Evolutionary conservation across 2,888 invertebrate genomes (phyloP).

Genomic region (Microctonus hyperodae): DNA sequence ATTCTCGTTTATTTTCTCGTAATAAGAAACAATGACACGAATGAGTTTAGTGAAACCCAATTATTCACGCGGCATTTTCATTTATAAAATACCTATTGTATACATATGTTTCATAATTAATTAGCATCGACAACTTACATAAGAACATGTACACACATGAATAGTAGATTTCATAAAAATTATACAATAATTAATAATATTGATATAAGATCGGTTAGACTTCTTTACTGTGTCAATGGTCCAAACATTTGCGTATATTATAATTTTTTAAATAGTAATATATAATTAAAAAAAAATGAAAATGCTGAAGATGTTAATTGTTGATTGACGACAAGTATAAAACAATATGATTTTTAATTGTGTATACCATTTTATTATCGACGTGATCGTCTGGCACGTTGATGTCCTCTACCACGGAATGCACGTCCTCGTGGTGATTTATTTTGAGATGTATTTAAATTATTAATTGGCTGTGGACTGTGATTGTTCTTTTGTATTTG

Average conservation of each 20-base stretch:
- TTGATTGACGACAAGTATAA: not conserved
- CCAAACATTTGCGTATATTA: not conserved
- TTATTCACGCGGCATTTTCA: not conserved
- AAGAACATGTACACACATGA: not conserved
- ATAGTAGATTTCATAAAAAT: not conserved
- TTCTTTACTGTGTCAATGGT: not conserved
- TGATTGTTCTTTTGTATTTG: not conserved
- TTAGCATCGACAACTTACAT: not conserved
- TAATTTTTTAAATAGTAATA: not conserved
- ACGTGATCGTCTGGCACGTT: conserved; percentile 57
- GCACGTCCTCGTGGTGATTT: conserved; percentile 47
- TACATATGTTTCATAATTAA: not conserved
- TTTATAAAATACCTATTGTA: not conserved
- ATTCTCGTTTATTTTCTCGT: not conserved
- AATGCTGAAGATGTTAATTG: too few species aligned
- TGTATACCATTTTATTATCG: conserved; percentile 57
- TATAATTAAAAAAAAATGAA: not conserved
- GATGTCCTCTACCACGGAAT: conserved; percentile 48
- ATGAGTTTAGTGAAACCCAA: not conserved
- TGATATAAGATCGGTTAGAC: not conserved
- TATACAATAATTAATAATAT: conserved; percentile 6
- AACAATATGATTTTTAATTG: too few species aligned
- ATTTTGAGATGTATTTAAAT: conserved; percentile 26
- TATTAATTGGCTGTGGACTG: not conserved
- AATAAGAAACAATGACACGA: conserved; percentile 1